Evolutionary conservation across 2,113 vertebrate genomes (phyloP), one percentile per base, ranked within the genome.

Genomic region (Irena cyanogastra): DNA sequence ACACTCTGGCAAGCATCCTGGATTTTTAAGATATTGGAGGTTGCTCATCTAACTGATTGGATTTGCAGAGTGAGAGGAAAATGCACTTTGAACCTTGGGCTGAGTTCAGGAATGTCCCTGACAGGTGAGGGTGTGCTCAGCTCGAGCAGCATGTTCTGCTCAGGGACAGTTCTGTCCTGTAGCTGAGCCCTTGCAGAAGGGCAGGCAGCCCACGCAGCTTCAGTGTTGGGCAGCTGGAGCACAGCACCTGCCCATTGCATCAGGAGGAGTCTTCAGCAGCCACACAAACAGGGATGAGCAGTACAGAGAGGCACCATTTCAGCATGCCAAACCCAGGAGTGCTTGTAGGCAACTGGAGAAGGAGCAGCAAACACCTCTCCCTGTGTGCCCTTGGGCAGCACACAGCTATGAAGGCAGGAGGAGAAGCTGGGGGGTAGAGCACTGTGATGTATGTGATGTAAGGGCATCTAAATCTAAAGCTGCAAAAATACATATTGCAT

Each of bases 111-210:
- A 50, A 7, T 7, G 15, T 52, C 23, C 14, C 27, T 90, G 70
- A 60, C 2, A 3, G 5, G 6, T 7, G 3, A 0, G 13, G 52
- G 21, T 19, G 68, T 39, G 50, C 33, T 81, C 1, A 3, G 50
- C 35, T 60, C 0, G 0, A 54, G n/a, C 54, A 71, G 23, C 0
- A 0, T 21, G 35, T 23, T 44, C 59, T 63, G 44, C 50, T 56
- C 0, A 0, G 28, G 30, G n/a, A 24, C 26, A 11, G 30, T 20
- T 68, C 30, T 83, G 15, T 66, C 14, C 31, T 33, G 27, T 6
- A 13, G 35, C 30, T 1, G 4, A 15, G 14, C 19, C 50, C 54
- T 35, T 56, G 30, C 6, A 3, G 69, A 21, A 37, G 23, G 39
- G 30, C 49, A 61, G 69, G 60, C 75, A 83, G 27, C 52, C 50